Evolutionary conservation across 2,888 invertebrate species (phyloP).

Genomic region (Caenorhabditis panamensis): DNA sequence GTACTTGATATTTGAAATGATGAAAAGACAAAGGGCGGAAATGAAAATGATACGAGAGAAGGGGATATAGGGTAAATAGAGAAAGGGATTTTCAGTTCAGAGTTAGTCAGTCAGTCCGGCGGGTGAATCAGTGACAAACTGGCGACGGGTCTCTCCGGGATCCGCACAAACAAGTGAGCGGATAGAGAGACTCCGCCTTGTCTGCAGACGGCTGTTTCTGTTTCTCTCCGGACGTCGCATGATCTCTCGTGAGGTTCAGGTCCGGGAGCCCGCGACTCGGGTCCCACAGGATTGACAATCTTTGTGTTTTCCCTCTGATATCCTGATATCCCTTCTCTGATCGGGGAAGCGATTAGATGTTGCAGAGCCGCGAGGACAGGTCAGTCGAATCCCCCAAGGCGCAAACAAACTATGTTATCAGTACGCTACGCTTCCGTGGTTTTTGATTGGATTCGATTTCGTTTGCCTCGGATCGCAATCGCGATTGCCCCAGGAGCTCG

Average conservation of each 20-base stretch:
- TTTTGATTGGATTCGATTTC: slow-evolving; percentile 38
- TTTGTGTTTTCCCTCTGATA: slow-evolving; percentile 48
- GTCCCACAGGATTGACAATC: slow-evolving; percentile 37
- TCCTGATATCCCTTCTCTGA: slow-evolving; percentile 10
- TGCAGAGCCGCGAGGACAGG: neutral
- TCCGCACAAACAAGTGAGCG: neutral
- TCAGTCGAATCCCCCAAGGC: neutral
- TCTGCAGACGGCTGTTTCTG: slow-evolving; percentile 46
- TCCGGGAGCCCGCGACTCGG: no score
- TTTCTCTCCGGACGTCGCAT: slow-evolving; percentile 27
- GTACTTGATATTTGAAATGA: slow-evolving; percentile 46
- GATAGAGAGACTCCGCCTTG: slow-evolving; percentile 53
- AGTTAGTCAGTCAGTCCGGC: neutral
- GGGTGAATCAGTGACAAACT: neutral
- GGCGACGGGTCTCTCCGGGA: neutral
- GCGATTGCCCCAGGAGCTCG: no score
- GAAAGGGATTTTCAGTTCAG: slow-evolving; percentile 26
- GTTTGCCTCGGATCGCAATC: no score
- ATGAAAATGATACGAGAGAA: slow-evolving; percentile 15
- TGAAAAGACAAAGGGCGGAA: neutral
- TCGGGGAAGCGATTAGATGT: slow-evolving; percentile 8
- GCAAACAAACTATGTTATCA: slow-evolving; percentile 43
- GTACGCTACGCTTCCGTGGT: slow-evolving; percentile 16
- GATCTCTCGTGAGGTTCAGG: slow-evolving; percentile 21
- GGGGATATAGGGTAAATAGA: slow-evolving; percentile 44